Conservation (phyloP, 2,113 vertebrate genomes). For the Dasypus novemcinctus region DNA sequence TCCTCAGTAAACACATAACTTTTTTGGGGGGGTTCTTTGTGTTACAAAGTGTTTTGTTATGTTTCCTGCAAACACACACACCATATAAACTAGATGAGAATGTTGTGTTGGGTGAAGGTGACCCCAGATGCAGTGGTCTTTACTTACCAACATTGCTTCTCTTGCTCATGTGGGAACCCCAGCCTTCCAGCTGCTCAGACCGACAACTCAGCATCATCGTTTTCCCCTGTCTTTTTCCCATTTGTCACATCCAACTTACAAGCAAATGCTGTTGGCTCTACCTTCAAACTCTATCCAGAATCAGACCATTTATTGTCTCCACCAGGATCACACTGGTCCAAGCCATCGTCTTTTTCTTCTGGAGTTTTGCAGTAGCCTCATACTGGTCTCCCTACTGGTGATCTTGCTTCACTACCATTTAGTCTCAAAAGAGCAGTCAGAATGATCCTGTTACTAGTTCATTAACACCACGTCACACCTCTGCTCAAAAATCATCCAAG, state of each 20-base stretch:
- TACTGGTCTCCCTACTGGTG: background rate
- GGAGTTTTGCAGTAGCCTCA: background rate
- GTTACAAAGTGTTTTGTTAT: background rate
- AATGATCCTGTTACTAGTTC: background rate
- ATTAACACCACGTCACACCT: background rate
- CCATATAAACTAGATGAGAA: background rate
- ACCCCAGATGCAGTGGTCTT: background rate
- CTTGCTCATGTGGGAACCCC: fast-evolving
- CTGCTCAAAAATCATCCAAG: background rate
- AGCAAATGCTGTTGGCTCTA: background rate
- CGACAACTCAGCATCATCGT: background rate
- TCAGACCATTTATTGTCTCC: background rate
- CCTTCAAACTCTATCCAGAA: background rate
- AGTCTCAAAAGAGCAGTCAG: background rate
- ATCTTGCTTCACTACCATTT: background rate
- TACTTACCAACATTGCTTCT: background rate
- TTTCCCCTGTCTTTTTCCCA: background rate
- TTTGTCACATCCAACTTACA: background rate
- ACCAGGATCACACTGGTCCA: no score
- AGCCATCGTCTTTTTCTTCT: background rate
- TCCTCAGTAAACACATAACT: background rate
- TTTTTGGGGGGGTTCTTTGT: background rate
- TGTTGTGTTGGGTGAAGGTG: no score
- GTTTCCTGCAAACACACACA: background rate
- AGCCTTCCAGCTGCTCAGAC: background rate